These are phyloP conservation scores for Clamator glandarius DNA, from an alignment of 2,797 vertebrate genomes.

Conservation along the genomic window DNA sequence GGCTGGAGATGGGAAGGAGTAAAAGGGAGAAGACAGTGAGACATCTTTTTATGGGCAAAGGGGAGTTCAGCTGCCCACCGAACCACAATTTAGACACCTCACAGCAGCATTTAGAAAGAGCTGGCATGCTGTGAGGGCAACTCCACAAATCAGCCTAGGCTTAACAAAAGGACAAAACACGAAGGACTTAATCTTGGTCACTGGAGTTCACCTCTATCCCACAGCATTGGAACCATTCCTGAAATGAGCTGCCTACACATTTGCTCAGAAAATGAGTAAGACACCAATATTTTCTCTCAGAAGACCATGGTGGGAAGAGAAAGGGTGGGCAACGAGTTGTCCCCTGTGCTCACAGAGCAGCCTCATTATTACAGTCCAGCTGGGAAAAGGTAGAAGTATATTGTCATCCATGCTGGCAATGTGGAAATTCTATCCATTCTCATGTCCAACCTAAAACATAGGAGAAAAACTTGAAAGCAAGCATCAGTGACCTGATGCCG, in stretches of 20 bases:
- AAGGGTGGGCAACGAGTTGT: not conserved
- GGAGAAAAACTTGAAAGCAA: not conserved
- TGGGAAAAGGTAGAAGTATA: not conserved
- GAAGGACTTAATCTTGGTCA: not conserved
- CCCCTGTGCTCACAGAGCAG: not conserved
- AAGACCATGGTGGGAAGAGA: not conserved
- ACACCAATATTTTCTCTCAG: not conserved
- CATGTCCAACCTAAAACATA: fast-evolving
- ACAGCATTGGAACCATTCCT: not conserved
- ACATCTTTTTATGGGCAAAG: not conserved
- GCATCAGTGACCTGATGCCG: not conserved
- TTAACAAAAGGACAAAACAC: not conserved
- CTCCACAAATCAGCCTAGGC: not conserved
- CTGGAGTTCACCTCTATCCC: not conserved
- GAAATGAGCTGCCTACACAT: not conserved
- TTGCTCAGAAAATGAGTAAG: not conserved
- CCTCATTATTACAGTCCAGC: not conserved
- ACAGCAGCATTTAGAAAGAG: not conserved
- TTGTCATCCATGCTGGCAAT: fast-evolving
- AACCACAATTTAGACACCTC: not conserved
- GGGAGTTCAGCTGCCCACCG: not conserved
- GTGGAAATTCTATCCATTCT: not conserved
- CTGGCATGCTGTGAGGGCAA: not conserved
- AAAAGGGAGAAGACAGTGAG: not conserved
- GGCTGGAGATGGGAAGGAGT: not conserved